Conservation (phyloP, 2,888 invertebrate species). For the Drosophila robusta region DNA sequence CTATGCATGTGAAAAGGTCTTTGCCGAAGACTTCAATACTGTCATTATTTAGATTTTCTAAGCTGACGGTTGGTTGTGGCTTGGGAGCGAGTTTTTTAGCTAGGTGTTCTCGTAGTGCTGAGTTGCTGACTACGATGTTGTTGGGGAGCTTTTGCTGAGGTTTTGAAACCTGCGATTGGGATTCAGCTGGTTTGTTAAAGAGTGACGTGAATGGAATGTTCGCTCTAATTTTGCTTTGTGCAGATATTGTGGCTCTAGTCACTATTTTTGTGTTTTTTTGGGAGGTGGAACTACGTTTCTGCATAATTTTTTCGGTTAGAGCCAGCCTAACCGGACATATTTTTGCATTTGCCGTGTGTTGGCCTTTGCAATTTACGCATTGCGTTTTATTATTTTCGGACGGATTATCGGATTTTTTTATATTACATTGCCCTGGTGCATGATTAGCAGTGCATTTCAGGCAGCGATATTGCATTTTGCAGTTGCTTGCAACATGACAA, state of each 20-base stretch:
- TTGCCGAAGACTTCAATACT: neutral
- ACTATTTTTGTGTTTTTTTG: neutral
- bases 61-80: rapidly evolving
- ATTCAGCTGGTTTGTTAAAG: neutral
- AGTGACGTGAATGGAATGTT: neutral
- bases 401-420: too few species aligned
- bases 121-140: neutral
- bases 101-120: neutral
- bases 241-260: too few species aligned
- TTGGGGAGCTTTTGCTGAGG: neutral
- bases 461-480: conserved; percentile 18
- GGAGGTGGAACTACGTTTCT: neutral
- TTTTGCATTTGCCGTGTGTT: conserved; percentile 19
- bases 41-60: neutral
- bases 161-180: neutral
- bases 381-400: neutral
- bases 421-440: too few species aligned
- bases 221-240: neutral
- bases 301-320: neutral
- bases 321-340: conserved; percentile 3
- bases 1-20: neutral
- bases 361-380: conserved; percentile 7
- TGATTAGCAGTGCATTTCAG: neutral
- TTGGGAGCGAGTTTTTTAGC: neutral
- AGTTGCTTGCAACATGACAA: conserved; percentile 14